Evolutionary conservation across 1,140 invertebrate genomes (phyloP).

Genomic region (Liolophura sinensis): DNA sequence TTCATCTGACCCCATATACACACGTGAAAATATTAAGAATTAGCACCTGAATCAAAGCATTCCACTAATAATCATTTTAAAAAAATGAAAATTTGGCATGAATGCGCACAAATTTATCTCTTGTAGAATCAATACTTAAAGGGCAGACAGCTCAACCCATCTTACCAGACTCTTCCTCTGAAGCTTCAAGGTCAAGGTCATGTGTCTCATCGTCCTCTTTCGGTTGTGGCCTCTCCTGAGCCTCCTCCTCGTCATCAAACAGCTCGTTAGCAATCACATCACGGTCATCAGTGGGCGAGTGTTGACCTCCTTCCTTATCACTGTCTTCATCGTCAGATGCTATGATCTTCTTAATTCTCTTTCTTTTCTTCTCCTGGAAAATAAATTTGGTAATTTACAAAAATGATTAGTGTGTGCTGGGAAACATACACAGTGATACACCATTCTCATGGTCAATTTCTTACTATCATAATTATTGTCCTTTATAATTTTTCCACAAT

Average conservation of each 20-base stretch:
- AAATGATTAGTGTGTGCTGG: background rate
- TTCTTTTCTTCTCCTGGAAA: constrained; percentile 78
- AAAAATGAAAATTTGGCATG: no score
- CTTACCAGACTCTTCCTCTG: constrained; percentile 43
- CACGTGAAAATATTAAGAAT: no score
- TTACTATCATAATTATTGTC: no score
- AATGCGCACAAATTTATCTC: no score
- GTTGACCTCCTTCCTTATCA: constrained; percentile 80
- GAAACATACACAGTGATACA: constrained; percentile 1
- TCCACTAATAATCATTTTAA: no score
- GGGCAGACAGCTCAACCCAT: no score
- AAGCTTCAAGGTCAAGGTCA: constrained; percentile 46
- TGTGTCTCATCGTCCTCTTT: constrained; percentile 54
- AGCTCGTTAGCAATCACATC: constrained; percentile 88
- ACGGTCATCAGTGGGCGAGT: constrained; percentile 85
- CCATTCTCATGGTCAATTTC: constrained; percentile 6
- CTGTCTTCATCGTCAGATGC: constrained; percentile 53
- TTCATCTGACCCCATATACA: no score
- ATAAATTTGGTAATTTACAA: constrained; percentile 6
- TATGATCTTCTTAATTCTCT: constrained; percentile 69
- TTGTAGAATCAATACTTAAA: no score
- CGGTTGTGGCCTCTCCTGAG: constrained; percentile 56
- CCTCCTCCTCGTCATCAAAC: constrained; percentile 81
- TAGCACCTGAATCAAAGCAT: no score
- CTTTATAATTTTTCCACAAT: no score